Conservation (phyloP, 2,113 vertebrate genomes). For the Electrona antarctica region DNA sequence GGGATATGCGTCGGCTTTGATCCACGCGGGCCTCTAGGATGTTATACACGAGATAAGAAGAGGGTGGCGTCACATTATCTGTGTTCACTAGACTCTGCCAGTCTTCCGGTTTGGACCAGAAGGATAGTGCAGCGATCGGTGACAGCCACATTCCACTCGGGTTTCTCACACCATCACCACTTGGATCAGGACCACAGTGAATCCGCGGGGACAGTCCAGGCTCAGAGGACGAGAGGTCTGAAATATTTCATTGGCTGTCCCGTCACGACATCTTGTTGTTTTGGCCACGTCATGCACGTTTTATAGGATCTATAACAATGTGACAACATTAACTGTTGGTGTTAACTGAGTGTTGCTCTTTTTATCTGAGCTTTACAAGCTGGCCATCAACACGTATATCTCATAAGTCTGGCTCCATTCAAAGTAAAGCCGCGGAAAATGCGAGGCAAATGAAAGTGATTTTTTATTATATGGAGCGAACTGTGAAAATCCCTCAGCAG, state of each 20-base stretch:
- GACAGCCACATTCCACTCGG: conserved; percentile 23
- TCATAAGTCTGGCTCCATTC: conserved; percentile 21
- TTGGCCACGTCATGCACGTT: background rate
- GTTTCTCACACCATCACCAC: conserved; percentile 31
- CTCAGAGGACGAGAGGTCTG: background rate
- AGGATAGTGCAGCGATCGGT: background rate
- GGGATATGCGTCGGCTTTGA: conserved; percentile 34
- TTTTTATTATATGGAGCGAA: background rate
- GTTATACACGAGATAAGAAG: conserved; percentile 42
- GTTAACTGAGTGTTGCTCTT: conserved; percentile 22
- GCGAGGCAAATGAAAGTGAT: too few relatives aligned
- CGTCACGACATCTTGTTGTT: conserved; percentile 14
- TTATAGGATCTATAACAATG: conserved; percentile 12
- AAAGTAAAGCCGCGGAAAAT: conserved; percentile 6
- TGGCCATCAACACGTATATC: background rate
- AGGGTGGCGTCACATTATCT: conserved; percentile 41
- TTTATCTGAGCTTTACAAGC: conserved; percentile 14
- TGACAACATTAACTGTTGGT: conserved; percentile 2
- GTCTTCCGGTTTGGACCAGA: conserved; percentile 47
- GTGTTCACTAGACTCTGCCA: conserved; percentile 18
- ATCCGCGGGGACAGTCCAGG: background rate
- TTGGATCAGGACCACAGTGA: background rate
- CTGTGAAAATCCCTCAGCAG: conserved; percentile 1
- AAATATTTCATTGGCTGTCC: background rate
- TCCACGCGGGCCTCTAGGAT: conserved; percentile 45